These are phyloP conservation scores for Anthopleura xanthogrammica DNA, from an alignment of 92 coral and sea anemone genomes.

Conservation along the genomic window DNA sequence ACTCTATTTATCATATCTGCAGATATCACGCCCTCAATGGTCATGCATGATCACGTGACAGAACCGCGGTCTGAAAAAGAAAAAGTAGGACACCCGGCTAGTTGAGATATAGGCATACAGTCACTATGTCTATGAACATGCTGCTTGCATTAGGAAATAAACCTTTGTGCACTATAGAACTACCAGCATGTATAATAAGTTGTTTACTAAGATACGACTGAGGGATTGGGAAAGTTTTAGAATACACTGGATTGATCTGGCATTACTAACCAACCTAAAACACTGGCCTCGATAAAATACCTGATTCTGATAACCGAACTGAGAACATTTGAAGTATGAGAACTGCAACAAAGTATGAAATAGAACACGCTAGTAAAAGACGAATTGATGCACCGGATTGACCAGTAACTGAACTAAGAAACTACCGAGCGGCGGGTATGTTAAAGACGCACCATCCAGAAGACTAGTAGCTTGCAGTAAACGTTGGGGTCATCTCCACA, in stretches of 20 bases:
- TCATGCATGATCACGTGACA: constrained; percentile 50
- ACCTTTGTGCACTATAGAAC: not conserved
- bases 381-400: no score
- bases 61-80: constrained; percentile 57
- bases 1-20: not conserved
- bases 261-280: no score
- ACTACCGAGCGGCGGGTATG: no score
- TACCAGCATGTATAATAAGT: not conserved
- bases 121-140: not conserved
- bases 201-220: not conserved
- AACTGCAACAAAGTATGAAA: no score
- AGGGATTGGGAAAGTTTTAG: not conserved
- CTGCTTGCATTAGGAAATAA: not conserved
- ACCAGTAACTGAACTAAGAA: no score
- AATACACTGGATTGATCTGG: not conserved
- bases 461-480: no score
- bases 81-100: not conserved
- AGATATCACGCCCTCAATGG: constrained; percentile 2
- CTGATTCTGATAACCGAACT: no score
- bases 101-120: not conserved
- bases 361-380: no score
- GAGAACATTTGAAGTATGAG: no score
- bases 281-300: no score
- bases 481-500: no score
- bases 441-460: no score